Evolutionary conservation across 2,113 vertebrate genomes (phyloP).

Genomic region (Coturnix japonica): DNA sequence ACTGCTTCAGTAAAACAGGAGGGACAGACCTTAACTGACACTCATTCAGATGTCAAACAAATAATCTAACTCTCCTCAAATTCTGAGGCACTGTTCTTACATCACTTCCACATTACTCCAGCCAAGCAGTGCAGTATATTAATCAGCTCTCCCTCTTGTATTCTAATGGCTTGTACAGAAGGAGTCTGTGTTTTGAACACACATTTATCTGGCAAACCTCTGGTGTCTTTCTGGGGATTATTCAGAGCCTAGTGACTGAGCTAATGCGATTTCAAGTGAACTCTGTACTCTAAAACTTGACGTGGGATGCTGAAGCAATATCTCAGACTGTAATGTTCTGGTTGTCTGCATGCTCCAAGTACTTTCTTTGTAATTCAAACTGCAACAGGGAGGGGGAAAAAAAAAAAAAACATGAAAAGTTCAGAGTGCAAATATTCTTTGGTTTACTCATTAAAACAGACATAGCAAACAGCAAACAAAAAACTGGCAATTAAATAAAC

Average conservation of each 20-base stretch:
- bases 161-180: background rate
- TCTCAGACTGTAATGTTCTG: background rate
- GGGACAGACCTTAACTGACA: background rate
- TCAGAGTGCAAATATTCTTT: conserved; percentile 70
- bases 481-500: conserved; percentile 76
- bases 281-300: background rate
- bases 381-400: background rate
- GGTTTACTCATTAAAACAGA: conserved; percentile 74
- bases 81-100: background rate
- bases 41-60: background rate
- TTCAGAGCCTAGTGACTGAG: background rate
- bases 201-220: background rate
- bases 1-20: background rate
- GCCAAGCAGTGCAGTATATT: background rate
- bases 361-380: background rate
- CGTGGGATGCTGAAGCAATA: background rate
- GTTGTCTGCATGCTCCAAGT: background rate
- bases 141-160: background rate
- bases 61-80: background rate
- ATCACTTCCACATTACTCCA: background rate
- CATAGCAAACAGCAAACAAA: conserved; percentile 69
- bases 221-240: background rate
- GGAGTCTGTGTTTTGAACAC: background rate
- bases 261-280: background rate
- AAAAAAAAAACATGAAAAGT: background rate